phyloP scores from a whole-genome alignment of 2,113 vertebrate genomes.

The Engraulis encrasicolus region DNA sequence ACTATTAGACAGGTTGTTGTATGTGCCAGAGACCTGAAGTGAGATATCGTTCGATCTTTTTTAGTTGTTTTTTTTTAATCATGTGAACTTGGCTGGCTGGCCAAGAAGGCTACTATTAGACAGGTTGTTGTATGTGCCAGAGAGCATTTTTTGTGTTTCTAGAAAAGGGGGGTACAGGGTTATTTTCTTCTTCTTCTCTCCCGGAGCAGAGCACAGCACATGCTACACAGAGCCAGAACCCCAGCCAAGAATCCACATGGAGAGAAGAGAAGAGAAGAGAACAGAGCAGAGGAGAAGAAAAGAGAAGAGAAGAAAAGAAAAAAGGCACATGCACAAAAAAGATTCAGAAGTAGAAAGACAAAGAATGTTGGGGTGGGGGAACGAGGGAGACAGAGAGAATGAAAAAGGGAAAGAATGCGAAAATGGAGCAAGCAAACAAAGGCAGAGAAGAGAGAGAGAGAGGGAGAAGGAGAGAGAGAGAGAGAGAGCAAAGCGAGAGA shows the following conservation, averaged over 20 bases:
- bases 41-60: too few species aligned
- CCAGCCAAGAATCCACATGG: not conserved
- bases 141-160: not conserved
- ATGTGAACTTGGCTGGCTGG: slow-evolving; percentile 8
- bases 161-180: not conserved
- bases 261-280: too few species aligned
- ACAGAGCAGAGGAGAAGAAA: too few species aligned
- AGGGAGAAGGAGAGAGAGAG: not conserved
- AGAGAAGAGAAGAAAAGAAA: not conserved
- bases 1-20: slow-evolving; percentile 14
- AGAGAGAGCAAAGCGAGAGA: not conserved
- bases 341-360: slow-evolving; percentile 4
- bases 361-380: not conserved
- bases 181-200: slow-evolving; percentile 16
- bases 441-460: not conserved
- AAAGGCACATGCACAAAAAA: not conserved
- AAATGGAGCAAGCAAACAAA: not conserved
- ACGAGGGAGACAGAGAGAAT: not conserved
- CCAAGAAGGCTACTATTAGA: slow-evolving; percentile 8
- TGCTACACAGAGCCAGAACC: not conserved
- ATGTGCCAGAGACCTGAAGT: slow-evolving; percentile 9
- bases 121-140: slow-evolving; percentile 4
- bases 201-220: not conserved
- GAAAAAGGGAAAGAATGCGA: not conserved
- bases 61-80: not conserved